These are phyloP conservation scores for Crotophaga sulcirostris DNA, from an alignment of 2,113 vertebrate species.

Conservation along the genomic window DNA sequence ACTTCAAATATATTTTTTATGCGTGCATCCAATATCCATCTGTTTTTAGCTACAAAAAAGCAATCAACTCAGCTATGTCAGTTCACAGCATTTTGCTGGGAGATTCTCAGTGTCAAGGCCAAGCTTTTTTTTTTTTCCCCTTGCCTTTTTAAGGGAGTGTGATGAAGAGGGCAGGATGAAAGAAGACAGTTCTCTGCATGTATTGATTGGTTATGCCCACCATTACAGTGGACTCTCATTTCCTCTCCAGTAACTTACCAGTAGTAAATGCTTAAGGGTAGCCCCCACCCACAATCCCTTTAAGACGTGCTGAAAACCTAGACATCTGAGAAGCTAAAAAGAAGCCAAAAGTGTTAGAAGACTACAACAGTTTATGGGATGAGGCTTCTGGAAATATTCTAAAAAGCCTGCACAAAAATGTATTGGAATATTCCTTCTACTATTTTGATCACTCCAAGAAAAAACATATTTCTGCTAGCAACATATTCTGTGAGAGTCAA, in stretches of 20 bases:
- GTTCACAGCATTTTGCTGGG: not conserved
- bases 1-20: not conserved
- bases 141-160: not conserved
- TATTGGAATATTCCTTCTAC: not conserved
- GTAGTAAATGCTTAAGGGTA: not conserved
- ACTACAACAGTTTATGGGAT: not conserved
- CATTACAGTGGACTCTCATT: not conserved
- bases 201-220: not conserved
- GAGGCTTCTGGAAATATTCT: not conserved
- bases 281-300: not conserved
- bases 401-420: not conserved
- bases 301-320: not conserved
- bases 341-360: not conserved
- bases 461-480: not conserved
- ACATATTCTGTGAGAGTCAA: not conserved
- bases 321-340: not conserved
- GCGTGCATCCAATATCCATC: not conserved
- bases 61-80: not conserved
- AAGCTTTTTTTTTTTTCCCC: not conserved
- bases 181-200: not conserved
- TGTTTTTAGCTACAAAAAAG: slow-evolving; percentile 15
- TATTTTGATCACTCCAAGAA: not conserved
- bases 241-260: not conserved
- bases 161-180: not conserved
- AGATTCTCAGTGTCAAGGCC: not conserved